Percentiles rank a stretch among this genome's conserved stretches.
phyloP scores from a whole-genome alignment of 2,113 vertebrate species.

The Ophthalmolycus amberensis region DNA sequence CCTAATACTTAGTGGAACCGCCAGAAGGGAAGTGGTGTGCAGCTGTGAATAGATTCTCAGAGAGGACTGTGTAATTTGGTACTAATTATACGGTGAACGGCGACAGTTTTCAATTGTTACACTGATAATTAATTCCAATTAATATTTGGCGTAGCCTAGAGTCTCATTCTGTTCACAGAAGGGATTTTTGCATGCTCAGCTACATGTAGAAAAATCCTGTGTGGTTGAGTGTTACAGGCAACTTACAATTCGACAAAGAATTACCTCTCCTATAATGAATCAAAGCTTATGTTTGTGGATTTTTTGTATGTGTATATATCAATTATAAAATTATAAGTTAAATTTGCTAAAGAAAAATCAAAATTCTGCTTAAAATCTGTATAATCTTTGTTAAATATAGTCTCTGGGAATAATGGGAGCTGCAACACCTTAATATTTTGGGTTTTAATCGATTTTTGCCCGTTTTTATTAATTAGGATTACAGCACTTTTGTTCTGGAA shows the following conservation, averaged over 20 bases:
- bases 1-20: background rate
- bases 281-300: background rate
- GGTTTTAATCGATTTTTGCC: background rate
- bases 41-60: background rate
- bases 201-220: background rate
- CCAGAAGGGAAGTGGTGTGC: background rate
- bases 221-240: conserved; percentile 1
- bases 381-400: background rate
- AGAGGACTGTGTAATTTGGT: conserved; percentile 20
- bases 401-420: background rate
- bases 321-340: background rate
- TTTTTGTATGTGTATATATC: background rate
- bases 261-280: background rate
- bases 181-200: background rate
- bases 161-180: conserved; percentile 11
- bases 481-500: background rate
- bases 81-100: conserved; percentile 17
- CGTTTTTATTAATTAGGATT: background rate
- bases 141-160: conserved; percentile 16
- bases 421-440: background rate
- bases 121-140: conserved; percentile 30
- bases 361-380: background rate
- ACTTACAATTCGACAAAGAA: background rate
- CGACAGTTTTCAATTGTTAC: conserved; percentile 30
- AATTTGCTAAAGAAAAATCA: background rate